phyloP scores from a whole-genome alignment of 2,797 vertebrate genomes.

The Numenius phaeopus region DNA sequence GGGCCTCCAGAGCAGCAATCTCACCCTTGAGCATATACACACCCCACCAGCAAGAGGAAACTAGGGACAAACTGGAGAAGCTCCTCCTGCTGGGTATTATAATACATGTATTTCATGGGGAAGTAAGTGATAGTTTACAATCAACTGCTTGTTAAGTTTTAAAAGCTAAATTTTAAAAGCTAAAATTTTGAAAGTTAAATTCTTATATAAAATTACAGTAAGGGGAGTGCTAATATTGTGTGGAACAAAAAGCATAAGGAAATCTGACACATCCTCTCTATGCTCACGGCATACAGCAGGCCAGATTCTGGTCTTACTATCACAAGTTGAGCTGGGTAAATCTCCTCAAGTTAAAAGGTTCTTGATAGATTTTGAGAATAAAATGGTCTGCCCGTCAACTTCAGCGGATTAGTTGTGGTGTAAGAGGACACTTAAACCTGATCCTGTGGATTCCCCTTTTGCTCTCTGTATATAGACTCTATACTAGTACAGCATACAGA shows the following conservation, averaged over 20 bases:
- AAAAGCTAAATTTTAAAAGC: neutral
- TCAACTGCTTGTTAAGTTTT: neutral
- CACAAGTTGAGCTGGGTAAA: neutral
- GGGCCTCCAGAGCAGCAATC: neutral
- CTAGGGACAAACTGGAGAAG: neutral
- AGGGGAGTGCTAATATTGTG: neutral
- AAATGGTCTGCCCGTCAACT: neutral
- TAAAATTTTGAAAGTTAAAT: neutral
- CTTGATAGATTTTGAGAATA: neutral
- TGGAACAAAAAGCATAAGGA: neutral
- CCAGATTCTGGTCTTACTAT: neutral
- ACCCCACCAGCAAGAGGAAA: neutral
- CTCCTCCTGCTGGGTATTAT: neutral
- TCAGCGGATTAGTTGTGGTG: neutral
- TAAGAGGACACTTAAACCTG: neutral
- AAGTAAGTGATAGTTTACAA: neutral
- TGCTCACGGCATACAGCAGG: neutral
- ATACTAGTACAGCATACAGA: neutral
- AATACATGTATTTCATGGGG: neutral
- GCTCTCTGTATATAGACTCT: neutral
- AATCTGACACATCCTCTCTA: neutral
- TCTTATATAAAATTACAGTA: neutral
- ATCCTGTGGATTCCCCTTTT: neutral
- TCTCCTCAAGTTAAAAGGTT: neutral
- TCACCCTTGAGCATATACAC: neutral